Conservation (phyloP, 2,888 invertebrate genomes). For the Julus scanicus region DNA sequence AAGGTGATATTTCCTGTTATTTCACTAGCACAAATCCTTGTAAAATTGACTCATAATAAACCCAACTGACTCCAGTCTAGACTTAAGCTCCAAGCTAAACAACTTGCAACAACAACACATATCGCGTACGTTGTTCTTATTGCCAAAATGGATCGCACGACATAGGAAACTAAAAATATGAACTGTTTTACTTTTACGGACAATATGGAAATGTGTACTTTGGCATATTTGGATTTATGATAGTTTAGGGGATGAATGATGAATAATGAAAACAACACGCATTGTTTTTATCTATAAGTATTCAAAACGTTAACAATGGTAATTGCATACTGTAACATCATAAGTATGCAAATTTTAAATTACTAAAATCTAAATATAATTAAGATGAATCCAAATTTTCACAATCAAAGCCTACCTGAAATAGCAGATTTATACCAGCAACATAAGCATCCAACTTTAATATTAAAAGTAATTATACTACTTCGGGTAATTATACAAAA, state of each 20-base stretch:
- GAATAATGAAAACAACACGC: background rate
- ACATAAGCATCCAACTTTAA: too few relatives aligned
- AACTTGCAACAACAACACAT: too few relatives aligned
- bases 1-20: background rate
- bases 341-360: background rate
- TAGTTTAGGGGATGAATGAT: background rate
- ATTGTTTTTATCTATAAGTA: background rate
- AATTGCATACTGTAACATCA: background rate
- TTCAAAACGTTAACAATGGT: background rate
- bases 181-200: background rate
- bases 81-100: background rate
- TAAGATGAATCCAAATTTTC: background rate
- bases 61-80: background rate
- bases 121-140: background rate
- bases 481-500: too few relatives aligned
- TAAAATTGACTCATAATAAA: background rate
- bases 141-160: background rate
- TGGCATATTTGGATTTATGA: background rate
- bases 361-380: background rate
- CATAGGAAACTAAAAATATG: background rate
- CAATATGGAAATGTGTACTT: background rate
- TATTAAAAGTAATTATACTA: too few relatives aligned
- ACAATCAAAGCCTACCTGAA: too few relatives aligned
- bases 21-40: background rate
- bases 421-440: too few relatives aligned